Percentiles rank a stretch among this genome's conserved stretches.
Conservation (phyloP, 35 echinoderm and acorn worm genomes). For the Lytechinus variegatus region DNA sequence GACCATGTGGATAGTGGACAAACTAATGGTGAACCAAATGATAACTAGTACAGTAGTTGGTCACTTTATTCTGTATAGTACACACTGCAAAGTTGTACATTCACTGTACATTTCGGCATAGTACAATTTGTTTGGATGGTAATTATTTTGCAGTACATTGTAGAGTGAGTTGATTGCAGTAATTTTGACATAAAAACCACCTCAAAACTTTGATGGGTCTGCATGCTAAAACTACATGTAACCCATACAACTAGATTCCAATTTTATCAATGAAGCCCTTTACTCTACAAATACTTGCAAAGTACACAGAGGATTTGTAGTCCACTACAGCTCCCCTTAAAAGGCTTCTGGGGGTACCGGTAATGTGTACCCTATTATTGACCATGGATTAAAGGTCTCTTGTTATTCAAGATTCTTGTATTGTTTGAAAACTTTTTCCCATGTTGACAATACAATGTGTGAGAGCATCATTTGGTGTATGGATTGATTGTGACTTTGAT, state of each 20-base stretch:
- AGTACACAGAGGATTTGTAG: background rate
- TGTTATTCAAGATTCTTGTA: background rate
- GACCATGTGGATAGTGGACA: too few relatives aligned
- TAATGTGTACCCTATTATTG: background rate
- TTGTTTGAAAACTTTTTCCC: background rate
- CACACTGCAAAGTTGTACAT: too few relatives aligned
- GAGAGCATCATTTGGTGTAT: background rate
- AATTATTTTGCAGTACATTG: too few relatives aligned
- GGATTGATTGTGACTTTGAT: background rate
- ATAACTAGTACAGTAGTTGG: too few relatives aligned
- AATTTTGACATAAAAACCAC: too few relatives aligned
- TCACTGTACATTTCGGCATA: too few relatives aligned
- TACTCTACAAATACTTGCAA: background rate
- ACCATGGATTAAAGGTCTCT: background rate
- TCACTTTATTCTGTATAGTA: too few relatives aligned
- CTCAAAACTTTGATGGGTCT: background rate
- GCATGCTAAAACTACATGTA: background rate
- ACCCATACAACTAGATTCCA: background rate
- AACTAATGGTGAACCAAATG: too few relatives aligned
- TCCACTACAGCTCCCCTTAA: background rate
- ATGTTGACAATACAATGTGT: background rate
- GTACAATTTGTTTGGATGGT: too few relatives aligned
- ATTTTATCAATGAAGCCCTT: background rate
- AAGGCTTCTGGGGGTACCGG: background rate
- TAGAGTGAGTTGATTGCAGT: too few relatives aligned